phyloP scores from a whole-genome alignment of 2,888 invertebrate genomes.

The Stegana nigrithorax region DNA sequence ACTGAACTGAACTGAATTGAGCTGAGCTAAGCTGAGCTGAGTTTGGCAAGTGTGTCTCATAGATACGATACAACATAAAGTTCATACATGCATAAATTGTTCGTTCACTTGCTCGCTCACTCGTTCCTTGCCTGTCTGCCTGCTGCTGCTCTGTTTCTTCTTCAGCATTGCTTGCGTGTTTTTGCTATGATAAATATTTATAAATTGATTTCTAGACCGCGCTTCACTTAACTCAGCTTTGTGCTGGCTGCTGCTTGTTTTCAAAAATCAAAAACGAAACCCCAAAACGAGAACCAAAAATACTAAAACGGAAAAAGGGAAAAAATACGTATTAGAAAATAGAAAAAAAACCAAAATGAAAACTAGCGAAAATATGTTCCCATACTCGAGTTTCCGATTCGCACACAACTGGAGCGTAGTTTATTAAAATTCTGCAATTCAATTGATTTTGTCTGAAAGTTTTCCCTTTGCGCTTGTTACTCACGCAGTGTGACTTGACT shows the following conservation, averaged over 20 bases:
- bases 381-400: conserved; percentile 1
- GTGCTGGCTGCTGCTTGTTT: not conserved
- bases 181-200: conserved; percentile 36
- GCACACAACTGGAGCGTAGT: conserved; percentile 11
- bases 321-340: no score
- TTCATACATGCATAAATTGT: conserved; percentile 7
- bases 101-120: not conserved
- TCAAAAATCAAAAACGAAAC: no score
- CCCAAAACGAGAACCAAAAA: no score
- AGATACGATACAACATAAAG: not conserved
- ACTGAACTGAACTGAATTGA: not conserved
- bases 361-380: not conserved
- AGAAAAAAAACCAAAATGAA: not conserved
- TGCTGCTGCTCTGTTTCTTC: not conserved
- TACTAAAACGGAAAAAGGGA: no score
- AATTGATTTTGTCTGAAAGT: not conserved
- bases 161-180: not conserved
- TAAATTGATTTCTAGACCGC: conserved; percentile 34
- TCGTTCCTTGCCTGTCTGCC: not conserved
- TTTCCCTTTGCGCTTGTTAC: not conserved
- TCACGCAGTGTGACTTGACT: no score
- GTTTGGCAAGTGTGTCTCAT: not conserved
- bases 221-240: conserved; percentile 5
- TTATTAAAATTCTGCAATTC: conserved; percentile 13
- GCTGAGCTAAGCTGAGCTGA: not conserved